Evolutionary conservation across 1,140 invertebrate genomes (phyloP).

Genomic region (Trichonephila inaurata): DNA sequence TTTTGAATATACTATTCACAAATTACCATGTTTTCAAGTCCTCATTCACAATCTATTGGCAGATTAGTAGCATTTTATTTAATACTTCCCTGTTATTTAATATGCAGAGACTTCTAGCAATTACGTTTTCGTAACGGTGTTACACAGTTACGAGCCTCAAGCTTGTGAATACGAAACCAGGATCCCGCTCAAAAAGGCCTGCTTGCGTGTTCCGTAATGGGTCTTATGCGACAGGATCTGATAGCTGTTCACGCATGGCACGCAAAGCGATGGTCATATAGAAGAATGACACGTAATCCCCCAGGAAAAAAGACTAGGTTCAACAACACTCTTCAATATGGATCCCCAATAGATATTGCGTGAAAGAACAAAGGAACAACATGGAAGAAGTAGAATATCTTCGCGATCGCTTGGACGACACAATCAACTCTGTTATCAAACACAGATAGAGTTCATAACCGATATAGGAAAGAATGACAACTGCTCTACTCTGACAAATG

Average conservation of each 20-base stretch:
- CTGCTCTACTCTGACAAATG: neutral
- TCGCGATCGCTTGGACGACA: neutral
- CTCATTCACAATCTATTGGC: neutral
- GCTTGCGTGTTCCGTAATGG: conserved; percentile 14
- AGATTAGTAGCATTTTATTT: neutral
- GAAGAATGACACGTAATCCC: conserved; percentile 4
- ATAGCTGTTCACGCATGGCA: neutral
- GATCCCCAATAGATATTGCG: conserved; percentile 41
- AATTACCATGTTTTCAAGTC: neutral
- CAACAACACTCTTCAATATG: conserved; percentile 58
- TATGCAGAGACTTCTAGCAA: neutral
- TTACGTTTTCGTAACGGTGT: conserved; percentile 23
- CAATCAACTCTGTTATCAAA: conserved; percentile 15
- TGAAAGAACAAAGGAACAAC: conserved; percentile 55
- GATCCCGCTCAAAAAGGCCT: neutral
- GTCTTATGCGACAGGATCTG: conserved; percentile 16
- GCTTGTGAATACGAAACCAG: neutral
- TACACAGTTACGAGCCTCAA: neutral
- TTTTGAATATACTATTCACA: neutral
- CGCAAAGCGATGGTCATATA: conserved; percentile 20
- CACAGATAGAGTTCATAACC: neutral
- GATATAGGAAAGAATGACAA: neutral
- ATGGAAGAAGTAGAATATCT: conserved; percentile 45
- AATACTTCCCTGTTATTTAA: neutral
- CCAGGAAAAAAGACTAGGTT: conserved; percentile 34